Conservation (phyloP, 2,113 vertebrate species). For the Saguinus imperator region DNA sequence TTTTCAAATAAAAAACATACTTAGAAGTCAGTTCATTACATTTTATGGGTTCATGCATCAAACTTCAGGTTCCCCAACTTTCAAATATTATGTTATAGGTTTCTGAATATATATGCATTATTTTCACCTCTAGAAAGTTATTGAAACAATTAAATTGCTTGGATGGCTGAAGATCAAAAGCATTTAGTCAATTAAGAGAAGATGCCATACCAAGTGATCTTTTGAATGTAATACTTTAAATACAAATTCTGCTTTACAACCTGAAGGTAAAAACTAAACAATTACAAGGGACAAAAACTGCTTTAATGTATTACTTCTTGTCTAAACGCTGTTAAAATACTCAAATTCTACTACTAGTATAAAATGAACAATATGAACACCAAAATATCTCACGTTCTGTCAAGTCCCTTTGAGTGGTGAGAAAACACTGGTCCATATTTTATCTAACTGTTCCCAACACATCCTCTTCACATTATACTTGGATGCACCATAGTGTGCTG, state of each 20-base stretch:
- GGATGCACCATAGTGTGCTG: not conserved
- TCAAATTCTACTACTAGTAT: not conserved
- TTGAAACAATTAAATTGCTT: not conserved
- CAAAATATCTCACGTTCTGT: not conserved
- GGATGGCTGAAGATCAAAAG: not conserved
- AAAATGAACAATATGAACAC: not conserved
- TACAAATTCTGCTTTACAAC: not conserved
- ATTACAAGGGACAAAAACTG: not conserved
- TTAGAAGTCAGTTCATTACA: constrained; percentile 41
- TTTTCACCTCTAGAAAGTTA: constrained; percentile 8
- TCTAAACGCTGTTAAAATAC: not conserved
- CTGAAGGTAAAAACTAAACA: not conserved
- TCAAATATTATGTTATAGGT: not conserved
- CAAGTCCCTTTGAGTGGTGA: not conserved
- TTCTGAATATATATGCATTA: not conserved
- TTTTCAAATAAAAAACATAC: constrained; percentile 64
- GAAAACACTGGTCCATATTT: not conserved
- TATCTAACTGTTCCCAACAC: not conserved
- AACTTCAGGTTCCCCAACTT: not conserved
- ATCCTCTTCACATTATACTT: not conserved
- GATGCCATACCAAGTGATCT: not conserved
- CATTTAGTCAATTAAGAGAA: constrained; percentile 6
- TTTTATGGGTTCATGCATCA: not conserved
- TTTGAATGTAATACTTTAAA: not conserved
- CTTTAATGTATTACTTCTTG: not conserved